Evolutionary conservation across 2,888 invertebrate species (phyloP).

Genomic region (Tiliacea citrago): DNA sequence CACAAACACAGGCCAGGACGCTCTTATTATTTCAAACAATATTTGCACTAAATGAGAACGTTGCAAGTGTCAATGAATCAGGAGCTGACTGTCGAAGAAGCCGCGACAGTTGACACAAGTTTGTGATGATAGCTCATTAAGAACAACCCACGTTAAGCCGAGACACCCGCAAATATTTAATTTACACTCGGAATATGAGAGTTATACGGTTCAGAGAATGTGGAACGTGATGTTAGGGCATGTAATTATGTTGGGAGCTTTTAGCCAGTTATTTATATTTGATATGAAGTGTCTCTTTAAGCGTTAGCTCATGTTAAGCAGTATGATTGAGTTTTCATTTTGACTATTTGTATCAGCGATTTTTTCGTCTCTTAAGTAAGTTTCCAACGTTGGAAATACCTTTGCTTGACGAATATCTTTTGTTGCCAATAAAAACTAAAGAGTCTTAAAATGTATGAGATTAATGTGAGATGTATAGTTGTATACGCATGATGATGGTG

Average conservation of each 20-base stretch:
- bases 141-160: constrained; percentile 64
- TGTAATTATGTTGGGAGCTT: constrained; percentile 6
- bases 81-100: constrained; percentile 66
- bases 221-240: constrained; percentile 2
- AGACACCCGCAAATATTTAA: constrained; percentile 74
- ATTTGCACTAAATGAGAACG: constrained; percentile 59
- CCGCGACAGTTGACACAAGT: constrained; percentile 61
- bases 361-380: background rate
- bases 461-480: background rate
- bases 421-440: background rate
- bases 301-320: background rate
- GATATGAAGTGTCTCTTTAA: background rate
- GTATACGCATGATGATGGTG: background rate
- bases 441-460: background rate
- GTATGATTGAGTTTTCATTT: background rate
- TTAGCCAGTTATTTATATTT: background rate
- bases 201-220: constrained; percentile 48
- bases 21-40: constrained; percentile 39
- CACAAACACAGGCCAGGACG: constrained; percentile 30
- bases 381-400: background rate
- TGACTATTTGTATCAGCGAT: background rate
- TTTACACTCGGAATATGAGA: constrained; percentile 71
- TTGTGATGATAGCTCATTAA: constrained; percentile 76
- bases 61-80: constrained; percentile 59
- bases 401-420: background rate